A percentile compares a stretch with the other conserved stretches of the same genome.
These are phyloP conservation scores for Chiloscyllium punctatum DNA, from an alignment of 2,797 vertebrate genomes.

Conservation along the genomic window DNA sequence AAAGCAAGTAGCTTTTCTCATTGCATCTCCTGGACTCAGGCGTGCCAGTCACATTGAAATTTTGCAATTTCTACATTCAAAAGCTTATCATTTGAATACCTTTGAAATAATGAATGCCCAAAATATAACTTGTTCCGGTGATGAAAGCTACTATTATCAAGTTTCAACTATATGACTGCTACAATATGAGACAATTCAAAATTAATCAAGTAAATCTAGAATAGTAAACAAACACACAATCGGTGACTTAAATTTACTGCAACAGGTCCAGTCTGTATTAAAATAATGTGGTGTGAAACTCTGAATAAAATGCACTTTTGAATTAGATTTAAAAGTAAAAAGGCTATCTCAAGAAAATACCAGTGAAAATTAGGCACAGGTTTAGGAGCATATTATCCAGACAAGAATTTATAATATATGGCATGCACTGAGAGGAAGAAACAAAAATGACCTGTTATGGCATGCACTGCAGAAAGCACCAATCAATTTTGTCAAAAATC, in stretches of 20 bases:
- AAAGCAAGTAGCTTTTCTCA: neutral
- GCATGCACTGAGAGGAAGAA: slow-evolving; percentile 16
- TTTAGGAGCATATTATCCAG: neutral
- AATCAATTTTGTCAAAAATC: slow-evolving; percentile 26
- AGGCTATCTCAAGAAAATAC: neutral
- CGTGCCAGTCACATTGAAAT: neutral
- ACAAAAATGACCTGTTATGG: neutral
- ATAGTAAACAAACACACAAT: neutral
- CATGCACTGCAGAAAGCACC: slow-evolving; percentile 18
- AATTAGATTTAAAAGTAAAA: neutral
- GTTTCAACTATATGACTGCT: neutral
- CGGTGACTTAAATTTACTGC: neutral
- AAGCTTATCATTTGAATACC: neutral
- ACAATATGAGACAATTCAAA: neutral
- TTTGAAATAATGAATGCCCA: neutral
- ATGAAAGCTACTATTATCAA: neutral
- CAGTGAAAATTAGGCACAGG: neutral
- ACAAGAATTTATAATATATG: neutral
- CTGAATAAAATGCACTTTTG: neutral
- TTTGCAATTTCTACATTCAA: neutral
- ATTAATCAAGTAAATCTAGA: neutral
- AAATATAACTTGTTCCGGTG: neutral
- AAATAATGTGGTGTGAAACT: neutral
- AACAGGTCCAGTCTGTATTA: neutral
- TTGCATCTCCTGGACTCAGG: neutral